Percentiles rank a stretch among this genome's conserved stretches.
phyloP scores from a whole-genome alignment of 2,888 invertebrate genomes.

The Tipula vernalis region DNA sequence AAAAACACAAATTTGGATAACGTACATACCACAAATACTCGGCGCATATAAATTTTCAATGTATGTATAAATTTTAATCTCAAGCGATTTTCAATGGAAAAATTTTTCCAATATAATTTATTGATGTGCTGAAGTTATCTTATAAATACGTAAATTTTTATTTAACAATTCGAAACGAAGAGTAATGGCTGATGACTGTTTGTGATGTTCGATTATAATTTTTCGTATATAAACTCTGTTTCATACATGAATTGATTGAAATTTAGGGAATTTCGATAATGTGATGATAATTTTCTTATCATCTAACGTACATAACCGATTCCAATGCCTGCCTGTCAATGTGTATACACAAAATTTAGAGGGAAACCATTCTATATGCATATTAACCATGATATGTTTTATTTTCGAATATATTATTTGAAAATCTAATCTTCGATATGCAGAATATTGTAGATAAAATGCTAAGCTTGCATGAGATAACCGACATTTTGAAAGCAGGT shows the following conservation, averaged over 20 bases:
- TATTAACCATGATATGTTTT: not conserved
- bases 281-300: not conserved
- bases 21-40: not conserved
- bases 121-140: not conserved
- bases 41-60: not conserved
- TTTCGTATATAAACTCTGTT: not conserved
- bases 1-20: not conserved
- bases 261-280: not conserved
- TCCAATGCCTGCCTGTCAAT: not conserved
- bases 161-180: not conserved
- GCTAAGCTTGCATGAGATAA: too few species aligned
- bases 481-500: too few species aligned
- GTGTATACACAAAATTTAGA: not conserved
- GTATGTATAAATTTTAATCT: slow-evolving; percentile 4
- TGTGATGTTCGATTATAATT: not conserved
- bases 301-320: not conserved
- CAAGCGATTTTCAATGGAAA: not conserved
- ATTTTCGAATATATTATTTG: too few species aligned
- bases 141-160: not conserved
- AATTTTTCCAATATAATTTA: not conserved
- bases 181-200: not conserved
- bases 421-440: too few species aligned
- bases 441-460: too few species aligned
- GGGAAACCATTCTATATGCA: not conserved
- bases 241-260: not conserved